Conservation (phyloP, 1,140 invertebrate genomes). For the Eufriesea mexicana region DNA sequence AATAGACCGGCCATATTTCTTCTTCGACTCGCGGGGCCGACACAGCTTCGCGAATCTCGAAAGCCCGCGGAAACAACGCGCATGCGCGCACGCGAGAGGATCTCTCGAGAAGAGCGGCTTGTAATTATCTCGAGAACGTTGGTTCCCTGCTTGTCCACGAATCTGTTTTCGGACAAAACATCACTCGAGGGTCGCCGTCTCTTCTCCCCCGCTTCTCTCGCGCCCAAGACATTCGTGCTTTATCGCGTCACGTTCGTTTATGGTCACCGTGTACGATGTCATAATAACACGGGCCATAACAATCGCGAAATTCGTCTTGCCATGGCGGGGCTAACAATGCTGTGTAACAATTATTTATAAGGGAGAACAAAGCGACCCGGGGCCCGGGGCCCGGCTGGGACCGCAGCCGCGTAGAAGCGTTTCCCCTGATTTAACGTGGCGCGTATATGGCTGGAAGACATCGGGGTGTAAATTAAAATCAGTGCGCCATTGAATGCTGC, state of each 20-base stretch:
- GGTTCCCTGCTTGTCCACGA: conserved; percentile 7
- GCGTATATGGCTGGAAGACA: conserved; percentile 3
- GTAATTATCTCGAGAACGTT: conserved; percentile 54
- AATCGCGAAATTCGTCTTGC: conserved; percentile 55
- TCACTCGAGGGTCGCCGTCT: conserved; percentile 4
- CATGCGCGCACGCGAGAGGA: neutral
- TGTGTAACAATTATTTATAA: conserved; percentile 56
- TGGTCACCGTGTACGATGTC: conserved; percentile 53
- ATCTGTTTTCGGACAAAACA: conserved; percentile 49
- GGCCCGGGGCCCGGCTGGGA: neutral
- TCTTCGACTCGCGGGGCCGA: conserved; percentile 26
- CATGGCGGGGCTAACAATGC: conserved; percentile 40
- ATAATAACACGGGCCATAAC: conserved; percentile 58
- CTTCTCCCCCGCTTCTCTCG: neutral
- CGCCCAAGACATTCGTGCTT: neutral
- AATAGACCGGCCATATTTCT: conserved; percentile 59
- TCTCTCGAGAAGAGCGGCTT: conserved; percentile 35
- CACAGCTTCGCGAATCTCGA: neutral
- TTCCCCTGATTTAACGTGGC: conserved; percentile 32
- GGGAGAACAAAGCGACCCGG: conserved; percentile 22
- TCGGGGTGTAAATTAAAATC: conserved; percentile 49
- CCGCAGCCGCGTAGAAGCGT: neutral
- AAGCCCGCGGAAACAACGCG: neutral
- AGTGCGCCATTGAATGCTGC: conserved; percentile 29
- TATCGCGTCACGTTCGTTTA: conserved; percentile 55